Evolutionary conservation across 2,888 invertebrate genomes (phyloP).

Genomic region (Timema podura): DNA sequence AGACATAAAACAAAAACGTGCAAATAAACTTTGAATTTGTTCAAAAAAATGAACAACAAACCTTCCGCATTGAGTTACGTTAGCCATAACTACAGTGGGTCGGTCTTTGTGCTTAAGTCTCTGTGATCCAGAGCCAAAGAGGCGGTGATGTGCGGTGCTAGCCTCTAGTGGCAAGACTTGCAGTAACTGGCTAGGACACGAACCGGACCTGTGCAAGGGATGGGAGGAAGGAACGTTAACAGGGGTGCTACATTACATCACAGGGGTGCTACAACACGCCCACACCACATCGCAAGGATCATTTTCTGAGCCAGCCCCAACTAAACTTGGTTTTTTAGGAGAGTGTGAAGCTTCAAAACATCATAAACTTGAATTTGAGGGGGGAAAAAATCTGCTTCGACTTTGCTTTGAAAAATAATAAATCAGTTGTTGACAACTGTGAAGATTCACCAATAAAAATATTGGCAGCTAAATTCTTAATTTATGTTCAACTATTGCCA

Average conservation of each 20-base stretch:
- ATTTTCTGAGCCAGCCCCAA: too few species aligned
- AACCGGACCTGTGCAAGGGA: conserved; percentile 68
- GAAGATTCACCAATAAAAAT: too few species aligned
- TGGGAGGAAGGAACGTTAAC: not conserved
- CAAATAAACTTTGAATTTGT: not conserved
- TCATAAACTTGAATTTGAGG: too few species aligned
- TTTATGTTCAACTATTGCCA: too few species aligned
- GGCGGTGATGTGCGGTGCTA: conserved; percentile 37
- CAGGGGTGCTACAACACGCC: too few species aligned
- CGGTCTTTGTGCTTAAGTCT: conserved; percentile 63
- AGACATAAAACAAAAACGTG: not conserved
- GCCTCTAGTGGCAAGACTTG: conserved; percentile 60
- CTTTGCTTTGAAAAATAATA: too few species aligned
- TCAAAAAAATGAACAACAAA: conserved; percentile 41
- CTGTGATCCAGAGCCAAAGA: conserved; percentile 47
- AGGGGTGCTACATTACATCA: not conserved
- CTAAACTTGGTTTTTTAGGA: too few species aligned
- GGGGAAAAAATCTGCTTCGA: too few species aligned
- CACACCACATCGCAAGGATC: too few species aligned
- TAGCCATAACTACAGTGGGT: conserved; percentile 44
- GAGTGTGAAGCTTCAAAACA: too few species aligned
- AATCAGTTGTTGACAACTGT: too few species aligned
- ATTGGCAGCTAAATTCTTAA: too few species aligned
- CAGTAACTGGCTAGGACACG: conserved; percentile 85
- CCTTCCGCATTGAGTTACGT: conserved; percentile 46